phyloP scores from a whole-genome alignment of 2,797 vertebrate species.

The Pelobates cultripes region DNA sequence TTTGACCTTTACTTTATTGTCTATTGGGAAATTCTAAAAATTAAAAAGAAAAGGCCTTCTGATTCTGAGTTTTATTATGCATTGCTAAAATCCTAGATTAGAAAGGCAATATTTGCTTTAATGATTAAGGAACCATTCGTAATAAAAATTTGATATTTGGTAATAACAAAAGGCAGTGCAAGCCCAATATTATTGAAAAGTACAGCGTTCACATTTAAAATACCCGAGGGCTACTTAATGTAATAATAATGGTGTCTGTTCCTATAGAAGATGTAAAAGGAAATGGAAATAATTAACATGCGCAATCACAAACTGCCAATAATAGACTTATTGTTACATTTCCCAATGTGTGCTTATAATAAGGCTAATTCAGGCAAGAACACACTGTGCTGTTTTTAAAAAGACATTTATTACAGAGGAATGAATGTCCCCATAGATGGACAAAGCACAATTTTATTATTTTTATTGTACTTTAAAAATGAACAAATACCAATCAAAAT shows the following conservation, averaged over 20 bases:
- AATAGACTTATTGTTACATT: background rate
- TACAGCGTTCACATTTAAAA: background rate
- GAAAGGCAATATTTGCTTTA: constrained; percentile 40
- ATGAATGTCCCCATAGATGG: too few relatives aligned
- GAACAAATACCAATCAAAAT: too few relatives aligned
- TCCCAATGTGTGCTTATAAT: background rate
- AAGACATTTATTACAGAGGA: too few relatives aligned
- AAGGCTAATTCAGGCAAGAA: background rate
- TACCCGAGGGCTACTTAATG: background rate
- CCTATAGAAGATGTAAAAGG: background rate
- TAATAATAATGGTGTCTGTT: constrained; percentile 1
- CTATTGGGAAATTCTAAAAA: constrained; percentile 40
- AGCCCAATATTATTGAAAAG: background rate
- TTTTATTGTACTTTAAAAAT: too few relatives aligned
- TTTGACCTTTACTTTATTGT: constrained; percentile 39
- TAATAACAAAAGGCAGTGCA: constrained; percentile 4
- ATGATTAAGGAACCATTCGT: constrained; percentile 19
- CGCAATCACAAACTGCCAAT: background rate
- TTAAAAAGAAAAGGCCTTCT: background rate
- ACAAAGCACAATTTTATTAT: too few relatives aligned
- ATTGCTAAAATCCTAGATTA: constrained; percentile 35
- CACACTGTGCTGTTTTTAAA: too few relatives aligned
- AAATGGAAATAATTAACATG: constrained; percentile 10
- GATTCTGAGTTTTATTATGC: constrained; percentile 20
- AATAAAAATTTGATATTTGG: constrained; percentile 42